These are phyloP conservation scores for Drosophila suboccidentalis DNA, from an alignment of 2,888 invertebrate genomes.

Conservation along the genomic window DNA sequence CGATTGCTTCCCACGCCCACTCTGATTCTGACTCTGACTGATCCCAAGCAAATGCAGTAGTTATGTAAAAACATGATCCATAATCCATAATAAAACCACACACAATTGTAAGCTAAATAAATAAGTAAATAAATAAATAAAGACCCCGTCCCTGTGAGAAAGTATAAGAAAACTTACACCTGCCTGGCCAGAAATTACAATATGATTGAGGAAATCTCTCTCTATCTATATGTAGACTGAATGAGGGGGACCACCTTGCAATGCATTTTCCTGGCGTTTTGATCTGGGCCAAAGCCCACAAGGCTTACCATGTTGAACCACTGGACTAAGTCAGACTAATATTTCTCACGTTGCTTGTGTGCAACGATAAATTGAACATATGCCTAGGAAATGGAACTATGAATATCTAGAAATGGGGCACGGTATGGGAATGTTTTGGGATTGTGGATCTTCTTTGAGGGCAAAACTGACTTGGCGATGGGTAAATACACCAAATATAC, in stretches of 20 bases:
- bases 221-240: constrained; percentile 2
- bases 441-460: constrained; percentile 34
- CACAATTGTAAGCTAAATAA: constrained; percentile 43
- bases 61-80: constrained; percentile 56
- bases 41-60: constrained; percentile 60
- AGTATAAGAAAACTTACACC: constrained; percentile 48
- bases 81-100: constrained; percentile 64
- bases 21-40: not conserved
- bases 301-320: constrained; percentile 77
- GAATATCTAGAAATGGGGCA: constrained; percentile 4
- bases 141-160: constrained; percentile 32
- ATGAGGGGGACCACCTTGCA: constrained; percentile 47
- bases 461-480: constrained; percentile 28
- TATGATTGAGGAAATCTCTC: constrained; percentile 58
- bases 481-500: constrained; percentile 19
- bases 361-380: constrained; percentile 59
- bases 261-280: constrained; percentile 58
- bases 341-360: constrained; percentile 75
- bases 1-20: constrained; percentile 55
- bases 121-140: constrained; percentile 41
- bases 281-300: constrained; percentile 64
- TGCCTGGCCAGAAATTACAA: constrained; percentile 43
- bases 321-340: constrained; percentile 74
- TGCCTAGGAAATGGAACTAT: constrained; percentile 26
- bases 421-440: constrained; percentile 3